Conservation (phyloP, 2,888 invertebrate genomes). For the Mesorhabditis spiculigera region DNA sequence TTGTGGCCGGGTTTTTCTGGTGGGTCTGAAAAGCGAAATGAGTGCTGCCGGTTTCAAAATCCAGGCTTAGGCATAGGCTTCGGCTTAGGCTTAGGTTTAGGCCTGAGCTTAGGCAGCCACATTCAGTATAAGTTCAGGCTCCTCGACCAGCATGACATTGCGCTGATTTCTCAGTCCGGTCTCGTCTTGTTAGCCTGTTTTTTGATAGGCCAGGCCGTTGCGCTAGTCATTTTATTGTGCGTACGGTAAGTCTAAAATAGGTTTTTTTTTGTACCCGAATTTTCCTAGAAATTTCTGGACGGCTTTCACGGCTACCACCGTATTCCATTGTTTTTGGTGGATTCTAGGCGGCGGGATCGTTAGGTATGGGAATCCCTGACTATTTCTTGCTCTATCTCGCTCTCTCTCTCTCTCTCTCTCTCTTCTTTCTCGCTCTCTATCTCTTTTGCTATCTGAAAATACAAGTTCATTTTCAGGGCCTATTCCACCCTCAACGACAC, state of each 20-base stretch:
- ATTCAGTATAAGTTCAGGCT: too few species aligned
- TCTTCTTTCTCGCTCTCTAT: too few species aligned
- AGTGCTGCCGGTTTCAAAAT: too few species aligned
- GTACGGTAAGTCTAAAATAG: neutral
- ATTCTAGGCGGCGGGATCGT: neutral
- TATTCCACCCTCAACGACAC: neutral
- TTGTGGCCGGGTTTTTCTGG: too few species aligned
- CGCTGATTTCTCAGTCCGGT: neutral
- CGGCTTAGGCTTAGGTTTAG: too few species aligned
- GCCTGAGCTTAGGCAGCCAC: too few species aligned
- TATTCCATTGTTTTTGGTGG: neutral
- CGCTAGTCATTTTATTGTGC: neutral
- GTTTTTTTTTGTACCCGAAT: neutral
- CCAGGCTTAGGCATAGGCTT: too few species aligned
- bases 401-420: too few species aligned
- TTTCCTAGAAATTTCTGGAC: neutral
- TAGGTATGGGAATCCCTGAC: neutral
- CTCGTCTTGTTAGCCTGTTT: neutral
- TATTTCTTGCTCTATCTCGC: too few species aligned
- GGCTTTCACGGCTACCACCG: neutral
- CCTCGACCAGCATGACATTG: too few species aligned
- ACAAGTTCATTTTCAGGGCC: neutral
- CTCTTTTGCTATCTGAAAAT: neutral
- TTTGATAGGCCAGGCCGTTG: neutral
- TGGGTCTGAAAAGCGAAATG: too few species aligned